Percentiles rank a stretch among this genome's conserved stretches.
Evolutionary conservation across 1,140 invertebrate species (phyloP).

Genomic region (Cheumatopsyche charites): DNA sequence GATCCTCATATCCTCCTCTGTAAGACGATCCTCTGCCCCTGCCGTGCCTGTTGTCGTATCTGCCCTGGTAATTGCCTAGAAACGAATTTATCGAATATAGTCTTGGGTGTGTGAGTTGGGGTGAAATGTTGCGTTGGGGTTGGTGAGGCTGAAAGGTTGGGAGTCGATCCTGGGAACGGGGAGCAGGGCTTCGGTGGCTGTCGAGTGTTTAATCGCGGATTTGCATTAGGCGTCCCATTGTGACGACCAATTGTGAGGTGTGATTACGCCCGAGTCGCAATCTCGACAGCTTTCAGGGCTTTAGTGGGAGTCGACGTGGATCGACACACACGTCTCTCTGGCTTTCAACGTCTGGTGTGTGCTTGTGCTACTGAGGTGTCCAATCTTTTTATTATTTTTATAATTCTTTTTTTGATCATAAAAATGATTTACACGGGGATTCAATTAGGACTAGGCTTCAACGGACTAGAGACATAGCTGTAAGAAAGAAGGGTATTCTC

Average conservation of each 20-base stretch:
- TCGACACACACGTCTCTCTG: background rate
- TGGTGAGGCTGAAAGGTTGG: no score
- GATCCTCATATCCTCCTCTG: conserved; percentile 4
- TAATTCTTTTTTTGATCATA: no score
- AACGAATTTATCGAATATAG: background rate
- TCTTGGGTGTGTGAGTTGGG: no score
- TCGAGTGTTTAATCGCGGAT: conserved; percentile 48
- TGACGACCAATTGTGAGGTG: conserved; percentile 30
- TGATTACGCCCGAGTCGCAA: conserved; percentile 31
- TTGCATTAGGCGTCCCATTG: conserved; percentile 46
- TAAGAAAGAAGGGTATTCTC: no score
- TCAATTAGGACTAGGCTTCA: no score
- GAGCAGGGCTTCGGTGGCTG: background rate
- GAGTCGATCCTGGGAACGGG: background rate
- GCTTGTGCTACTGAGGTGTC: background rate
- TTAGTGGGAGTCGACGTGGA: background rate
- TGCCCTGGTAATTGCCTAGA: conserved; percentile 33
- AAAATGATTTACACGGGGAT: no score
- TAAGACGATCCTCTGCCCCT: conserved; percentile 24
- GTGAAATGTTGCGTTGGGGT: no score
- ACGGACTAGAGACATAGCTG: no score
- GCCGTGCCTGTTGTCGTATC: conserved; percentile 7
- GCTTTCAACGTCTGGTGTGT: background rate
- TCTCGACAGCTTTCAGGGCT: conserved; percentile 9
- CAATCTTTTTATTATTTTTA: background rate